Base-by-base conservation (phyloP, 1,140 invertebrate genomes). In the Thaumatotibia leucotreta region DNA sequence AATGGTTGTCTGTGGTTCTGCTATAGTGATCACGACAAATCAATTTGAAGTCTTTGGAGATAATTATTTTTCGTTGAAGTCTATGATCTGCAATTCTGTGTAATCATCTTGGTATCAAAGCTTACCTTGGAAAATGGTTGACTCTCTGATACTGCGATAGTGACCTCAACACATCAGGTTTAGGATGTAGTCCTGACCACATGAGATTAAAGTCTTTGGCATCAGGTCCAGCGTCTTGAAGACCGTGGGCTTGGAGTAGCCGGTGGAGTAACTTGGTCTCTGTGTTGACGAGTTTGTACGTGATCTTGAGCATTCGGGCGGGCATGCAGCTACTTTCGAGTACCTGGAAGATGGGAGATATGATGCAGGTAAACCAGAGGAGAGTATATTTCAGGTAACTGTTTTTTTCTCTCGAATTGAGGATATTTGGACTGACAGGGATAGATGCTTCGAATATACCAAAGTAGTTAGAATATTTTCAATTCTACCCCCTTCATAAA, bases 171-270 rank as follows among this genome's bases (percentile, higher is more conserved):
- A 96, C 93, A 82, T 97, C 97, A 31, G 97, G 96, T 84, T 98
- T 98, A 4, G 97, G 95, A 86, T 98, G 97, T 24, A 96, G 94
- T 14, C 97, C 97, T 50, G 97, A 97, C 97, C 97, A 98, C 14
- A 98, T 79, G 24, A 98, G 83, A 85, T 97, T 98, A 85, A 96
- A 98, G 83, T 97, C 95, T 35, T 93, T 93, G 62, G 94, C 94
- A 54, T 94, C 92, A 1, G 85, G 64, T 73, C 92, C 84, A 33
- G 94, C 93, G 88, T 96, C 96, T 24, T 90, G 91, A 20, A 96
- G 88, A 4, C 95, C 96, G 84, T 96, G 95, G 11, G 95, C 93
- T 76, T 95, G 93, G 4, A 97, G 92, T 50, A 97, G 86, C 70
- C 95, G 93, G 69, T 94, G 93, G 29, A 97, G 91, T 31, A 97